These are phyloP conservation scores for Cotesia glomerata DNA, from an alignment of 1,140 invertebrate species.

Conservation along the genomic window DNA sequence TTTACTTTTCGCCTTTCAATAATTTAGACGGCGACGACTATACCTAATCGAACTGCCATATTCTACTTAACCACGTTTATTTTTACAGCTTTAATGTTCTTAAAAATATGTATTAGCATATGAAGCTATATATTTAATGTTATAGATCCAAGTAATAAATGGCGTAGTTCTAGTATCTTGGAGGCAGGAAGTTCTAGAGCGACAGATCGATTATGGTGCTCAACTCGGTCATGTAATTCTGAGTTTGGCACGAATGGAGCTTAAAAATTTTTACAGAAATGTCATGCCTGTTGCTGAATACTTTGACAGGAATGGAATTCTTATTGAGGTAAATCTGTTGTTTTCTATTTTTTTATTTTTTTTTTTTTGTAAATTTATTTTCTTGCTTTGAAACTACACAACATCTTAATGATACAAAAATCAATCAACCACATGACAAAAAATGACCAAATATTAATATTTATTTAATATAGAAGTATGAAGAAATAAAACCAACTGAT, in stretches of 20 bases:
- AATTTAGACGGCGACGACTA: no score
- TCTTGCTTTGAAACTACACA: neutral
- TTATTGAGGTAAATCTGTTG: constrained; percentile 71
- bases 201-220: constrained; percentile 88
- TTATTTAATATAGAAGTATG: no score
- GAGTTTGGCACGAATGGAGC: constrained; percentile 83
- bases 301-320: constrained; percentile 84
- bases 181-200: constrained; percentile 81
- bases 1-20: no score
- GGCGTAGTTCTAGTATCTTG: constrained; percentile 85
- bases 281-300: constrained; percentile 89
- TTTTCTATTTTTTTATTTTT: neutral
- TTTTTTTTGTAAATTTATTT: neutral
- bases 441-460: neutral
- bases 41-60: no score
- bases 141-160: constrained; percentile 84
- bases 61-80: neutral
- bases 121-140: neutral
- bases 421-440: neutral
- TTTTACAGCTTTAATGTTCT: neutral
- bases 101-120: no score
- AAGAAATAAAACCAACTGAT: no score
- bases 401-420: no score
- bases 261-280: constrained; percentile 86
- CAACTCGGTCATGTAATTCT: constrained; percentile 86